These are phyloP conservation scores for Polylopha cassiicola DNA, from an alignment of 2,888 invertebrate genomes.

Conservation along the genomic window DNA sequence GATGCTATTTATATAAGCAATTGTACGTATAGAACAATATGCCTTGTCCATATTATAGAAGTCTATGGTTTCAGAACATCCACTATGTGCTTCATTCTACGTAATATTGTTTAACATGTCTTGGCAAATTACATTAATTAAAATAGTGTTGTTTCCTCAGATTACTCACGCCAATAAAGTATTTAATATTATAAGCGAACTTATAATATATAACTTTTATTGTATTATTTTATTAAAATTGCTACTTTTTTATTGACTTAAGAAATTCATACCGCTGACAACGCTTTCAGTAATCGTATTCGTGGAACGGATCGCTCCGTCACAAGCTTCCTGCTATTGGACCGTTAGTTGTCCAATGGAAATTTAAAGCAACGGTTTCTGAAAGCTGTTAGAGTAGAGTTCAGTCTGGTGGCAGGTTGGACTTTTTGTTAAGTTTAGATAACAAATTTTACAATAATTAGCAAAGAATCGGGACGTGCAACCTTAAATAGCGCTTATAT, in stretches of 20 bases:
- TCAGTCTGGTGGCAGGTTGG: slow-evolving; percentile 61
- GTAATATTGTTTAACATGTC: too few species aligned
- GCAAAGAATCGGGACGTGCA: slow-evolving; percentile 39
- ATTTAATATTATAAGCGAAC: slow-evolving; percentile 6
- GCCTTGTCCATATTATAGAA: too few species aligned
- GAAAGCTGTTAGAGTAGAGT: slow-evolving; percentile 44
- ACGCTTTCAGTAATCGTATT: slow-evolving; percentile 8
- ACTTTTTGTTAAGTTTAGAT: slow-evolving; percentile 48
- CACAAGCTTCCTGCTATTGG: slow-evolving; percentile 43
- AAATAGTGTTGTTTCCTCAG: too few species aligned
- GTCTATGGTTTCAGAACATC: too few species aligned
- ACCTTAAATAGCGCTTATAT: slow-evolving; percentile 38
- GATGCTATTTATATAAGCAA: too few species aligned
- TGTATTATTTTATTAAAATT: too few species aligned
- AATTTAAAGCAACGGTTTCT: slow-evolving; percentile 69
- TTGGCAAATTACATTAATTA: too few species aligned
- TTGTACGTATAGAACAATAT: too few species aligned
- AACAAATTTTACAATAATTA: slow-evolving; percentile 42
- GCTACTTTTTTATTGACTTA: neutral
- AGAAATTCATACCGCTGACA: slow-evolving; percentile 1
- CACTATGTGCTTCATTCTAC: too few species aligned
- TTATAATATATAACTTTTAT: slow-evolving; percentile 1
- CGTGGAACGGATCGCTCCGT: slow-evolving; percentile 37
- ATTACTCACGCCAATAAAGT: neutral
- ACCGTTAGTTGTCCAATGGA: slow-evolving; percentile 44